Evolutionary conservation across 2,113 vertebrate genomes (phyloP).

Genomic region (Boulengeromyrus knoepffleri): DNA sequence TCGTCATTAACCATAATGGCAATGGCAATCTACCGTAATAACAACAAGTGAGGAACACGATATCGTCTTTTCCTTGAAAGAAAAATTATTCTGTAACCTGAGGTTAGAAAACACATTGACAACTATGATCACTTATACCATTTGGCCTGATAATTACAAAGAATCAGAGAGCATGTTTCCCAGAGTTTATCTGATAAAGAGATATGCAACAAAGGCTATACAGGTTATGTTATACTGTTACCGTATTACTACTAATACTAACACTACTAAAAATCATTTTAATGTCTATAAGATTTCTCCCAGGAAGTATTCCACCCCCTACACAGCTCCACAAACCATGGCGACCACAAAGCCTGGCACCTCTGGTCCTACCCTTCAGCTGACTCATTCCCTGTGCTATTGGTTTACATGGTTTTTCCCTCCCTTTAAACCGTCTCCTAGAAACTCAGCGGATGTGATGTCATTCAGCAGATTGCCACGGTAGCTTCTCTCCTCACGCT

Average conservation of each 20-base stretch:
- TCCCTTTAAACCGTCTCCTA: neutral
- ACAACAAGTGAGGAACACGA: neutral
- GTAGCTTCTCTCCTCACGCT: neutral
- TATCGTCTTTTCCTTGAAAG: neutral
- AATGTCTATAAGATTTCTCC: neutral
- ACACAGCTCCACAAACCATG: neutral
- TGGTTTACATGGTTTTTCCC: neutral
- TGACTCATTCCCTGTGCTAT: neutral
- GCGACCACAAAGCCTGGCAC: neutral
- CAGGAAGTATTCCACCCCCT: neutral
- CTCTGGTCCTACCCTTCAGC: neutral
- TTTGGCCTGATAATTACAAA: neutral
- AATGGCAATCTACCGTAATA: neutral
- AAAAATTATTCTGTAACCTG: neutral
- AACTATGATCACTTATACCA: neutral
- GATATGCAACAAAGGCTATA: neutral
- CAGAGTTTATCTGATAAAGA: neutral
- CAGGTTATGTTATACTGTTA: neutral
- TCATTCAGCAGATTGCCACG: neutral
- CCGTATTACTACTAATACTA: neutral
- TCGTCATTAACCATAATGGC: too few relatives aligned
- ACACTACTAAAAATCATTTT: neutral
- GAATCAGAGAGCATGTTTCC: neutral
- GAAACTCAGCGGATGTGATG: neutral
- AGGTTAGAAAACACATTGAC: neutral